Conservation (phyloP, 2,113 vertebrate genomes). For the Manacus vitellinus region DNA sequence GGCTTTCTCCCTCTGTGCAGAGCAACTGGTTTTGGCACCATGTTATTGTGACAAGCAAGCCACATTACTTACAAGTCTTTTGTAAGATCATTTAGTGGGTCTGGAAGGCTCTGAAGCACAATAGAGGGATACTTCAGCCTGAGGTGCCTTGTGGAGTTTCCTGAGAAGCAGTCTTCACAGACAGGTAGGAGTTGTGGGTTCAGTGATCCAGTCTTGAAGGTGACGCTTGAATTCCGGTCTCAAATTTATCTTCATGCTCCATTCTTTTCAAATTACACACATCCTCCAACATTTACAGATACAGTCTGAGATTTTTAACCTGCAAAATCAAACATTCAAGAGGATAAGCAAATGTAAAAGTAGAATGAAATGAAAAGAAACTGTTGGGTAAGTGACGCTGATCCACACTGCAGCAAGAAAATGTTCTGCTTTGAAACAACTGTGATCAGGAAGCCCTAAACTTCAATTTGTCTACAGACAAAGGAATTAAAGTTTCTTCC, state of each 20-base stretch:
- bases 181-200: not conserved
- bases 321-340: not conserved
- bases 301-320: not conserved
- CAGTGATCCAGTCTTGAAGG: not conserved
- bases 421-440: not conserved
- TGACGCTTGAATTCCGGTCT: not conserved
- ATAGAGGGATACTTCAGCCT: not conserved
- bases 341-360: not conserved
- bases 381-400: not conserved
- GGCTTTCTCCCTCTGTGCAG: not conserved
- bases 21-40: not conserved
- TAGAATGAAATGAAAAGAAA: not conserved
- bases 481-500: not conserved
- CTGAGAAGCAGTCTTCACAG: not conserved
- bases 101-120: not conserved
- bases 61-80: not conserved
- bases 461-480: not conserved
- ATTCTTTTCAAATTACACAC: not conserved
- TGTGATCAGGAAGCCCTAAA: not conserved
- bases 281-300: not conserved
- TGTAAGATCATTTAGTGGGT: not conserved
- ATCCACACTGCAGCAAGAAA: not conserved
- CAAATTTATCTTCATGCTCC: not conserved
- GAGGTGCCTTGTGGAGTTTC: not conserved
- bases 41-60: not conserved